Evolutionary conservation across 1,140 invertebrate genomes (phyloP).

Genomic region (Drosophila ananassae): DNA sequence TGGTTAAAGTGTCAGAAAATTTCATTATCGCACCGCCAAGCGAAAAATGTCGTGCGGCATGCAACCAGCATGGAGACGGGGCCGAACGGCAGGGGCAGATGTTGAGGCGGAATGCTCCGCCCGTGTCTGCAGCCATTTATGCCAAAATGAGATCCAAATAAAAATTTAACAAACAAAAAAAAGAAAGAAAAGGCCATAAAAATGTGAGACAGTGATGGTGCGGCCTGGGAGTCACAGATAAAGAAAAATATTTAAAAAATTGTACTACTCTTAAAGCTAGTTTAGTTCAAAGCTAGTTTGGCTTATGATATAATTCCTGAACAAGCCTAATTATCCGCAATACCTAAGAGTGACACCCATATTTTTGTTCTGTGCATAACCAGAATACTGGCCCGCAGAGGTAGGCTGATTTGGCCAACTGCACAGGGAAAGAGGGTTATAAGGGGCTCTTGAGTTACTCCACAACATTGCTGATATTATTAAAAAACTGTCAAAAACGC

Average conservation of each 20-base stretch:
- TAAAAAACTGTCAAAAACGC: constrained; percentile 82
- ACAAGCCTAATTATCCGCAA: neutral
- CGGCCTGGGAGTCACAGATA: neutral
- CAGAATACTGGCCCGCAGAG: constrained; percentile 36
- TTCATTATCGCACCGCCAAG: constrained; percentile 74
- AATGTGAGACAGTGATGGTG: constrained; percentile 3
- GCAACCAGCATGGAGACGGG: constrained; percentile 46
- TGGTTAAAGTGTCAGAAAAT: constrained; percentile 81
- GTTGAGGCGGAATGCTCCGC: constrained; percentile 49
- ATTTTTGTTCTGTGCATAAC: constrained; percentile 28
- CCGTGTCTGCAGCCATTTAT: constrained; percentile 76
- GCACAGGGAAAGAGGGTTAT: constrained; percentile 11
- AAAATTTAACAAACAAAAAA: constrained; percentile 42
- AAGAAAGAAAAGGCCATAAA: constrained; percentile 22
- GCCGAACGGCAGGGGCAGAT: constrained; percentile 7
- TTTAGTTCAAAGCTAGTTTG: no score
- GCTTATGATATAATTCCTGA: neutral
- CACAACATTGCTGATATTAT: constrained; percentile 70
- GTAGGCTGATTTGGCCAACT: constrained; percentile 57
- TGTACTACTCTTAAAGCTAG: neutral
- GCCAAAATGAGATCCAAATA: constrained; percentile 77
- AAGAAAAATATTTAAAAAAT: constrained; percentile 8
- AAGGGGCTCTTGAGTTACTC: constrained; percentile 20
- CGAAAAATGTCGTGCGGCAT: constrained; percentile 80
- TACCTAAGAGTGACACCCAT: neutral